Percentiles rank a stretch among this genome's conserved stretches.
Conservation (phyloP, 2,888 invertebrate genomes). For the Spodoptera picta region DNA sequence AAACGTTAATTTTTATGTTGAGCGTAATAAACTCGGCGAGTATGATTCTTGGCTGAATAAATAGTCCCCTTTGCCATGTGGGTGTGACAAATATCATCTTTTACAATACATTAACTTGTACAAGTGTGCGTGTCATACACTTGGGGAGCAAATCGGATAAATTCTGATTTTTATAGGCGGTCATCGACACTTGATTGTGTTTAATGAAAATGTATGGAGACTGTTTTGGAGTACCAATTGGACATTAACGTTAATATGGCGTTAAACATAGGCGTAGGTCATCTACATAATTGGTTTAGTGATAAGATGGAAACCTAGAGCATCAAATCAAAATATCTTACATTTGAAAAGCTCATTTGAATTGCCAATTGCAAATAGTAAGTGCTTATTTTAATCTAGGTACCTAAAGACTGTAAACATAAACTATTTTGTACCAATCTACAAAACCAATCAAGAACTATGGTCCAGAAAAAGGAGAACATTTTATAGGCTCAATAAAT, state of each 20-base stretch:
- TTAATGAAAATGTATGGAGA: constrained; percentile 36
- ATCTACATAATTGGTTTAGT: too few species aligned
- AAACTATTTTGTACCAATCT: background rate
- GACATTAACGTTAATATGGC: background rate
- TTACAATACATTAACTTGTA: constrained; percentile 53
- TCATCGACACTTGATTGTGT: constrained; percentile 45
- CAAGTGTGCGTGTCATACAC: constrained; percentile 50
- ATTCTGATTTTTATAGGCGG: constrained; percentile 44
- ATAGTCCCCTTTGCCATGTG: constrained; percentile 53
- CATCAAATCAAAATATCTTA: too few species aligned
- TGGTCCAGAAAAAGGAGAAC: constrained; percentile 17
- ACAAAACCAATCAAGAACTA: too few species aligned
- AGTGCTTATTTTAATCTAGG: background rate
- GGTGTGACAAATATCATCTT: constrained; percentile 60
- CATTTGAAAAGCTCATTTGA: too few species aligned
- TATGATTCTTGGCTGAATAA: constrained; percentile 35
- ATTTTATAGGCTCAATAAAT: constrained; percentile 52
- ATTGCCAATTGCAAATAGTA: too few species aligned
- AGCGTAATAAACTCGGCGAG: constrained; percentile 27
- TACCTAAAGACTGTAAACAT: constrained; percentile 14
- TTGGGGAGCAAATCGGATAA: constrained; percentile 42
- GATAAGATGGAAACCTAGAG: too few species aligned
- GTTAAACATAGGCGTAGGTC: too few species aligned
- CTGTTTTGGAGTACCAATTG: constrained; percentile 19
- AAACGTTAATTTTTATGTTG: constrained; percentile 24